phyloP scores from a whole-genome alignment of 2,113 vertebrate genomes.

The Oncorhynchus keta region DNA sequence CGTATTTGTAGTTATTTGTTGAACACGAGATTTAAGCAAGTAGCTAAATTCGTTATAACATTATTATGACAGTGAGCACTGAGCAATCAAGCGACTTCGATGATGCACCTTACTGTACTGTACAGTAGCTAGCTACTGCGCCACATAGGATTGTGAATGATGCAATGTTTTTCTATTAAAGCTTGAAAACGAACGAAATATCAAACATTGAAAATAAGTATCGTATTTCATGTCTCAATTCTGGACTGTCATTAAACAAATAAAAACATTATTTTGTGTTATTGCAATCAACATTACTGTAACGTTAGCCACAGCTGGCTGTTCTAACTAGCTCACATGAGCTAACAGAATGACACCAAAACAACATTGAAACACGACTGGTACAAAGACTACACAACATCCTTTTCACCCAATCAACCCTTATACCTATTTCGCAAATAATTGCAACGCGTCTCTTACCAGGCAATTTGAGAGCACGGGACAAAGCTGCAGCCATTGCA shows the following conservation, averaged over 20 bases:
- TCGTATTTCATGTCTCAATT: not conserved
- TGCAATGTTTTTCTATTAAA: no score
- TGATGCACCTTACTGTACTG: no score
- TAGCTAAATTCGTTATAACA: no score
- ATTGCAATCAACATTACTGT: not conserved
- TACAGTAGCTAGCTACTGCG: no score
- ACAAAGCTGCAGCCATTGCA: constrained; percentile 92
- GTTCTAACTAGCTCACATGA: not conserved
- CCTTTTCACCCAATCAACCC: not conserved
- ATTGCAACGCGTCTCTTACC: constrained; percentile 75
- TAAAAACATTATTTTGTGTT: not conserved
- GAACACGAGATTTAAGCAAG: no score
- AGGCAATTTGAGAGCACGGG: constrained; percentile 93
- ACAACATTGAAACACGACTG: no score
- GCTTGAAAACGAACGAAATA: not conserved
- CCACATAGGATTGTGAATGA: no score
- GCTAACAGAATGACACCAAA: not conserved
- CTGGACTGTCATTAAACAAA: not conserved
- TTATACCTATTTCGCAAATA: not conserved
- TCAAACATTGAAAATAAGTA: not conserved
- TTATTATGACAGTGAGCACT: no score
- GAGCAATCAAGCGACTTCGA: no score
- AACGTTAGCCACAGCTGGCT: not conserved
- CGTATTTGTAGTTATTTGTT: no score
- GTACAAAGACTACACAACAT: not conserved